Evolutionary conservation across 2,888 invertebrate genomes (phyloP).

Genomic region (Amphipyra berbera): DNA sequence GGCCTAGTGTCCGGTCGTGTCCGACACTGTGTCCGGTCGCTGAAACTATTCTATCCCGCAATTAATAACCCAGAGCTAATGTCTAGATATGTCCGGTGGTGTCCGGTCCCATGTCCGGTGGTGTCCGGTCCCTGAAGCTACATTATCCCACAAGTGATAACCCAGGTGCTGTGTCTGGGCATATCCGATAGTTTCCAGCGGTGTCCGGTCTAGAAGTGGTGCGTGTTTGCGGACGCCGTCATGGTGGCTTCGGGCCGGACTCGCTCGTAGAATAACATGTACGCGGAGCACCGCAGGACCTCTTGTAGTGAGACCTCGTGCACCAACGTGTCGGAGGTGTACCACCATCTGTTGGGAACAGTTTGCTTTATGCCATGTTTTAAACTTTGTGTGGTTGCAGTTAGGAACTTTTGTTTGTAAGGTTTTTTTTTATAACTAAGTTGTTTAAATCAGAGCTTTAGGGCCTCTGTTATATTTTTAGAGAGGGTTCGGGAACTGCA

Average conservation of each 20-base stretch:
- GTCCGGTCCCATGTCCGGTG: not conserved
- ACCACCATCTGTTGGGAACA: constrained; percentile 92
- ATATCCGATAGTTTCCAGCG: too few relatives aligned
- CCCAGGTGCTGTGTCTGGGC: constrained; percentile 14
- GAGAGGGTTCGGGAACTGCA: too few relatives aligned
- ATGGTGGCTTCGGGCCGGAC: constrained; percentile 57
- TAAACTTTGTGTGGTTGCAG: too few relatives aligned
- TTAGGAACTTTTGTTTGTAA: too few relatives aligned
- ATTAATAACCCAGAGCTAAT: not conserved
- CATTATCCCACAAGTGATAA: too few relatives aligned
- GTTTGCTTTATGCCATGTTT: too few relatives aligned
- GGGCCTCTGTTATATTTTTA: too few relatives aligned
- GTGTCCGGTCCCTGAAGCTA: not conserved
- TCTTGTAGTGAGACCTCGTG: constrained; percentile 94
- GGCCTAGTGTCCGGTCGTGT: not conserved
- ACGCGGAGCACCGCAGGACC: constrained; percentile 96
- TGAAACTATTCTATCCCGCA: not conserved
- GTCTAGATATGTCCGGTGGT: not conserved
- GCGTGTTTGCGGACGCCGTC: constrained; percentile 55
- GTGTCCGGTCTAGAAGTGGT: constrained; percentile 62
- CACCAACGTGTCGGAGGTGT: constrained; percentile 96
- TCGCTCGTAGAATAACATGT: constrained; percentile 97
- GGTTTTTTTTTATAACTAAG: too few relatives aligned
- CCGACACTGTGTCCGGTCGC: not conserved
- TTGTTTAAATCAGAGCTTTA: too few relatives aligned